phyloP scores from a whole-genome alignment of 2,888 invertebrate species.

The Leucoma salicis region DNA sequence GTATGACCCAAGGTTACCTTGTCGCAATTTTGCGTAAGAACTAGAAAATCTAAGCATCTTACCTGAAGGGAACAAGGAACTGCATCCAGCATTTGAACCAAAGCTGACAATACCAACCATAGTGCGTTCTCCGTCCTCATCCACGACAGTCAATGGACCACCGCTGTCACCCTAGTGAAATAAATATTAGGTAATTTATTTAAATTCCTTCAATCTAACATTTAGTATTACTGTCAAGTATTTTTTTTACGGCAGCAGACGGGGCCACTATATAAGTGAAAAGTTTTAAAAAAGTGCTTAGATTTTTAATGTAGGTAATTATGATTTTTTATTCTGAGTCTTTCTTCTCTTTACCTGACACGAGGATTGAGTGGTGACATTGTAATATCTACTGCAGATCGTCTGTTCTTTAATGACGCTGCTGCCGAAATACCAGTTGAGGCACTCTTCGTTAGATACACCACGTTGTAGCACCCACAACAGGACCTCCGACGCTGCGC shows the following conservation, averaged over 20 bases:
- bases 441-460: slow-evolving; percentile 58
- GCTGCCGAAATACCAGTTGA: slow-evolving; percentile 48
- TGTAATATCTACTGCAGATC: slow-evolving; percentile 59
- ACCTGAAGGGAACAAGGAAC: slow-evolving; percentile 62
- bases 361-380: slow-evolving; percentile 64
- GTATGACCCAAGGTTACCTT: no score
- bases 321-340: no score
- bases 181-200: no score
- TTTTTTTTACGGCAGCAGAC: no score
- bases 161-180: slow-evolving; percentile 62
- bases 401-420: slow-evolving; percentile 46
- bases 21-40: background rate
- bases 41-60: slow-evolving; percentile 7
- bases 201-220: no score
- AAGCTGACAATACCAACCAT: slow-evolving; percentile 69
- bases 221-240: no score
- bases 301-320: no score
- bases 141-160: slow-evolving; percentile 54
- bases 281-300: no score
- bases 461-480: slow-evolving; percentile 70
- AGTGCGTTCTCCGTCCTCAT: slow-evolving; percentile 53
- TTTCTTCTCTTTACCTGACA: slow-evolving; percentile 64
- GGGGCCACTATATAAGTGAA: no score
- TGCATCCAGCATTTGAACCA: slow-evolving; percentile 58
- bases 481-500: slow-evolving; percentile 59